Evolutionary conservation across 2,113 vertebrate genomes (phyloP), one percentile per base, ranked within the genome.

Genomic region (Craseonycteris thonglongyai): DNA sequence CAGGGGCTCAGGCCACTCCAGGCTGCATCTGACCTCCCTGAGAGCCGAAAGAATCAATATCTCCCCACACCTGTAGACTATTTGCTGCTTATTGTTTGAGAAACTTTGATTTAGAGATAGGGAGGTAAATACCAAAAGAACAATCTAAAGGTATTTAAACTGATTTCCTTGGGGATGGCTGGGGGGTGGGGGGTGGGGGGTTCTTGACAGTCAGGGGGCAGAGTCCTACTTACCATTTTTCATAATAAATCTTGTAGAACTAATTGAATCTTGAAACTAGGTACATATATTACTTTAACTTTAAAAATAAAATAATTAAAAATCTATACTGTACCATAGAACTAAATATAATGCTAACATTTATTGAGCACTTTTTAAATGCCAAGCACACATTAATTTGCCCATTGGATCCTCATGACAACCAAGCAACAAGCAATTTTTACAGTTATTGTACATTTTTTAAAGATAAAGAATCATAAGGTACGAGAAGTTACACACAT

Each of bases 21-120:
- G 26, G 16, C 66, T 65, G 69, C 65, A 81, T 51, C 65, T 92
- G 85, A 72, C 72, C 85, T 76, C 71, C 80, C 76, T 1, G 38
- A 56, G 76, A 89, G 76, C 66, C 65, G 47, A 87, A 54, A 42
- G 86, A 45, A 88, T 61, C 86, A 56, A 7, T 85, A 85, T 68
- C 71, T 90, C 35, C 26, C 35, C 26, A 71, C 54, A 96, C 59
- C 81, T 94, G 71, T 61, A 95, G 80, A 54, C 66, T 26, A 68
- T 84, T 81, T 90, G 49, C 66, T 90, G 69, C 93, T 92, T 38
- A 88, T 85, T 95, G 66, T 88, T 88, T 85, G 76, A 90, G 65
- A 95, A 87, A 66, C 72, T 95, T 76, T 81, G 85, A 66, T 66
- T 90, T 97, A 88, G 59, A 76, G 88, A 96, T 38, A 79, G 35